Base-by-base conservation (phyloP, 2,888 invertebrate species). In the Pegoplata infirma region DNA sequence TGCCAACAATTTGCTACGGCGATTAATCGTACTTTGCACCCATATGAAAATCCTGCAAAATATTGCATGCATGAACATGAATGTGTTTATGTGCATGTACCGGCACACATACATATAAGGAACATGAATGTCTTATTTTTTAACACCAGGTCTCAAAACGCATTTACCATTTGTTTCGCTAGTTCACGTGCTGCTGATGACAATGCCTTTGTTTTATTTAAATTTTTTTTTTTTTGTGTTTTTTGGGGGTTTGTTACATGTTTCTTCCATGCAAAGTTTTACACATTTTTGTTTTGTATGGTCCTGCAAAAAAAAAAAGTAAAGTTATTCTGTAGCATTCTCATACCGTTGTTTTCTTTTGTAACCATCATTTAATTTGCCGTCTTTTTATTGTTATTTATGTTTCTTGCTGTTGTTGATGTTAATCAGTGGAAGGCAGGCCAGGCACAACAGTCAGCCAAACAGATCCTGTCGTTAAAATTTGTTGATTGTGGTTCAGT, bases 1-100 rank as follows among this genome's bases (percentile, higher is more conserved):
- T 87, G 88, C 86, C 88, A 88, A 86, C 87, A 88, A 87, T 88
- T 87, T 88, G 88, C 87, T 86, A 87, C 84, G 86, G 85, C 87
- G 87, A 87, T 87, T 88, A 87, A 88, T 87, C 86, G 87, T 81
- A 78, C 76, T 73, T 71, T 74, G 81, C 74, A 77, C 74, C 74
- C 73, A 51, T 51, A 74, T 56, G 32, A 32, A 59, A 40, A 40
- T 40, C 10, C 12, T 44, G 56, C 17, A 64, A 73, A 72, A 69
- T 69, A 76, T 61, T 58, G 44, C 68, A 64, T 75, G 51, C n/a
- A n/a, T n/a, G n/a, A 44, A 56, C 36, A 64, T 44, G 80, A 81
- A 73, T 80, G 79, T 80, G 81, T 82, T 63, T 79, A 78, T 80
- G 16, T 16, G 23, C 17, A 3, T 17, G 2, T 32, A 21, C 10